Percentiles rank a stretch among this genome's conserved stretches.
These are phyloP conservation scores for Aphyosemion australe DNA, from an alignment of 2,113 vertebrate species.

Conservation along the genomic window DNA sequence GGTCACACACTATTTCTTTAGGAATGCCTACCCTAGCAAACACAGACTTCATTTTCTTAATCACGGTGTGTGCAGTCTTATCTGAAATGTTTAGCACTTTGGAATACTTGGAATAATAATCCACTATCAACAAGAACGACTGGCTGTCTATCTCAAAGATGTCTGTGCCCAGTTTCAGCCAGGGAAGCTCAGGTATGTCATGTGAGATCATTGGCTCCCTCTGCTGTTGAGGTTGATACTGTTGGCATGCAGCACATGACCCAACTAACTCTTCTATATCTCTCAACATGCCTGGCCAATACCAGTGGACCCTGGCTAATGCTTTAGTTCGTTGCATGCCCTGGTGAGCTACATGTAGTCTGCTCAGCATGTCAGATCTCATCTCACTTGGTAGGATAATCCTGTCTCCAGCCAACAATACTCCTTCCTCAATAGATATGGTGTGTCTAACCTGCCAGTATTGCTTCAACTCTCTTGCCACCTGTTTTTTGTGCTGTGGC, in stretches of 20 bases:
- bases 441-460: no score
- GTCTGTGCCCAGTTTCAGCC: not conserved
- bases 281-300: not conserved
- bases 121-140: not conserved
- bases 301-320: not conserved
- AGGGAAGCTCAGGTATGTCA: not conserved
- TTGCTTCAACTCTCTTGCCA: not conserved
- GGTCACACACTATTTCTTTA: not conserved
- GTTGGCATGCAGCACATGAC: not conserved
- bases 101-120: not conserved
- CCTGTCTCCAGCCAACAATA: not conserved
- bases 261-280: not conserved
- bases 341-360: not conserved
- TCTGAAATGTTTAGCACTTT: not conserved
- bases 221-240: not conserved
- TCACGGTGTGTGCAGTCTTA: not conserved
- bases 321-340: not conserved
- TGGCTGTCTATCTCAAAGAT: not conserved
- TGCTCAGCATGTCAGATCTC: not conserved
- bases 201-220: no score
- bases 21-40: not conserved
- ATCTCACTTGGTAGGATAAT: not conserved
- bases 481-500: no score
- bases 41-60: not conserved
- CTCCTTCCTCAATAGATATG: not conserved